A percentile compares a stretch with the other conserved stretches of the same genome.
Conservation (phyloP, 2,113 vertebrate species). For the Melospiza melodia region DNA sequence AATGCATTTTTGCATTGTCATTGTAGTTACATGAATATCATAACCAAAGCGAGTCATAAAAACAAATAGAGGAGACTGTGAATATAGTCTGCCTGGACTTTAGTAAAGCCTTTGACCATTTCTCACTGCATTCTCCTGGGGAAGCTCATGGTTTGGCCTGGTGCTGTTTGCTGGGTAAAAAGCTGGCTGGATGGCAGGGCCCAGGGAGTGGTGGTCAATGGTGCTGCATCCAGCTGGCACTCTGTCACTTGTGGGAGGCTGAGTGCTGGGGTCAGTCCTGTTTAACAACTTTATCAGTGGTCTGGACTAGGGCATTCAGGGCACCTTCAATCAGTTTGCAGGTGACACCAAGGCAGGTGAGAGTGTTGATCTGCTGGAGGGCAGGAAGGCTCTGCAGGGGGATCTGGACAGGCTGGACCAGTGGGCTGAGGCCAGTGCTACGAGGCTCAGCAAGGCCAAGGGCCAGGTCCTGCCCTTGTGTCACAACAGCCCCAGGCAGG, state of each 20-base stretch:
- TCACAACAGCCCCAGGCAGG: not conserved
- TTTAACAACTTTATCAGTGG: not conserved
- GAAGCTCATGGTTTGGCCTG: not conserved
- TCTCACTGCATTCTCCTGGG: not conserved
- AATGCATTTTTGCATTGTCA: not conserved
- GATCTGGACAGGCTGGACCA: not conserved
- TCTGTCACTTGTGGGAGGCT: rapidly evolving
- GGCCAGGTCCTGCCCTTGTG: rapidly evolving
- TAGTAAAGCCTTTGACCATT: not conserved
- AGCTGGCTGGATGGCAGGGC: not conserved
- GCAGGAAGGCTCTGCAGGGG: not conserved
- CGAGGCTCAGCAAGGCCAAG: not conserved
- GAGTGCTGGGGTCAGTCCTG: not conserved
- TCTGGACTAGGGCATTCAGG: not conserved
- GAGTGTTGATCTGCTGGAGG: not conserved
- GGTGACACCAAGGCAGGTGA: not conserved
- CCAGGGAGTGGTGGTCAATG: not conserved
- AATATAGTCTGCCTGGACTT: not conserved
- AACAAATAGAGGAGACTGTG: not conserved
- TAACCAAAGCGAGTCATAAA: not conserved
- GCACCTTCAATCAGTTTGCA: not conserved
- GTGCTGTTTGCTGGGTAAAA: not conserved
- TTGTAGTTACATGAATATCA: not conserved
- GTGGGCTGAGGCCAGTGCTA: not conserved
- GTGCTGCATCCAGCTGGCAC: not conserved